Evolutionary conservation across 2,113 vertebrate species (phyloP).

Genomic region (Montifringilla adamsi): DNA sequence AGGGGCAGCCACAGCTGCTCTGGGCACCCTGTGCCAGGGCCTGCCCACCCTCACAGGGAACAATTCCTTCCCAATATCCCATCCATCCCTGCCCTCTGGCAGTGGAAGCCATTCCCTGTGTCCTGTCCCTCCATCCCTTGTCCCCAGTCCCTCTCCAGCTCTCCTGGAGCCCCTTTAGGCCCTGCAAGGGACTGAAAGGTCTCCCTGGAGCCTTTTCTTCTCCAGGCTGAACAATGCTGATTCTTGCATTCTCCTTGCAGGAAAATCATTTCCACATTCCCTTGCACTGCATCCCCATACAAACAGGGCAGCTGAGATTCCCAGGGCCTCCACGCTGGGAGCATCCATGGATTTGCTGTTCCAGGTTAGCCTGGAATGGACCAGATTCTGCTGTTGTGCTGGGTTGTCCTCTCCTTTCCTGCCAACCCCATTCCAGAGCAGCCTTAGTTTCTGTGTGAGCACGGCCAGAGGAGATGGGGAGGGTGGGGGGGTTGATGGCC

Average conservation of each 20-base stretch:
- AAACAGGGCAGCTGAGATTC: neutral
- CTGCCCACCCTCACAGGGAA: accelerated
- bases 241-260: neutral
- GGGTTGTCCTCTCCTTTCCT: accelerated
- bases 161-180: neutral
- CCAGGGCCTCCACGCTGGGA: neutral
- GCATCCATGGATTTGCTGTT: neutral
- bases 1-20: neutral
- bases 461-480: neutral
- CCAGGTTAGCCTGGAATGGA: accelerated
- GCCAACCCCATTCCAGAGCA: neutral
- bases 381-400: accelerated
- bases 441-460: neutral
- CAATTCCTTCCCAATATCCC: neutral
- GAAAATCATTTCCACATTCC: neutral
- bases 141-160: accelerated
- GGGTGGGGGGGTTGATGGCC: neutral
- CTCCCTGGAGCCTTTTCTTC: neutral
- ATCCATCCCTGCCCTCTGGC: neutral
- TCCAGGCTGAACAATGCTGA: neutral
- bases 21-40: neutral
- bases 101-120: neutral
- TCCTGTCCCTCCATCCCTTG: neutral
- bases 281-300: accelerated
- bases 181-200: accelerated